phyloP scores from a whole-genome alignment of 1,140 invertebrate species.

The Tetragnatha versicolor region DNA sequence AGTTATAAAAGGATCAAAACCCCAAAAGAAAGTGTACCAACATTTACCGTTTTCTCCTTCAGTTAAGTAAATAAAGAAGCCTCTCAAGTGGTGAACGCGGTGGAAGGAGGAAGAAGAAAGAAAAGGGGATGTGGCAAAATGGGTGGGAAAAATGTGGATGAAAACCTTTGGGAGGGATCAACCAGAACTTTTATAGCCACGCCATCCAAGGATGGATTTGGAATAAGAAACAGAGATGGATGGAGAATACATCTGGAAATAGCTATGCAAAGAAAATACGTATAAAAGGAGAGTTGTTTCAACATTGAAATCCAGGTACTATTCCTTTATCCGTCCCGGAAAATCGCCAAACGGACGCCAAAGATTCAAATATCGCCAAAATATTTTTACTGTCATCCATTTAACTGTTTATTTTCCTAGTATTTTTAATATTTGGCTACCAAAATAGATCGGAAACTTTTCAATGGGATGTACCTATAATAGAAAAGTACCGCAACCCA shows the following conservation, averaged over 20 bases:
- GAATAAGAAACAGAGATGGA: slow-evolving; percentile 37
- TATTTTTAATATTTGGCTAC: too few species aligned
- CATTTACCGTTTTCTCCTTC: slow-evolving; percentile 43
- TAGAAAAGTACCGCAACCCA: too few species aligned
- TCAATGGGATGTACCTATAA: too few species aligned
- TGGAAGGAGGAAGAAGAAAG: not conserved
- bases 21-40: slow-evolving; percentile 50
- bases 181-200: slow-evolving; percentile 39
- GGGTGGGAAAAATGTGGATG: slow-evolving; percentile 3
- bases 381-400: too few species aligned
- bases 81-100: not conserved
- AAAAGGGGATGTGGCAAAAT: not conserved
- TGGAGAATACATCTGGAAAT: slow-evolving; percentile 34
- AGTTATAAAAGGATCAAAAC: not conserved
- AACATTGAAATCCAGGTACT: slow-evolving; percentile 6
- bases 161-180: slow-evolving; percentile 45
- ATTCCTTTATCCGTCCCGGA: too few species aligned
- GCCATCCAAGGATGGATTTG: slow-evolving; percentile 39
- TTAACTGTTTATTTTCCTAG: too few species aligned
- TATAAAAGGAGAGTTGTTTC: slow-evolving; percentile 23
- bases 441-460: too few species aligned
- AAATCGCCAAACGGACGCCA: too few species aligned
- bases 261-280: slow-evolving; percentile 50
- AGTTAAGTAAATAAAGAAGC: slow-evolving; percentile 51
- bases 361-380: too few species aligned